A percentile compares a stretch with the other conserved stretches of the same genome.
phyloP scores from a whole-genome alignment of 2,888 invertebrate species.

The Vesta saturnalis region DNA sequence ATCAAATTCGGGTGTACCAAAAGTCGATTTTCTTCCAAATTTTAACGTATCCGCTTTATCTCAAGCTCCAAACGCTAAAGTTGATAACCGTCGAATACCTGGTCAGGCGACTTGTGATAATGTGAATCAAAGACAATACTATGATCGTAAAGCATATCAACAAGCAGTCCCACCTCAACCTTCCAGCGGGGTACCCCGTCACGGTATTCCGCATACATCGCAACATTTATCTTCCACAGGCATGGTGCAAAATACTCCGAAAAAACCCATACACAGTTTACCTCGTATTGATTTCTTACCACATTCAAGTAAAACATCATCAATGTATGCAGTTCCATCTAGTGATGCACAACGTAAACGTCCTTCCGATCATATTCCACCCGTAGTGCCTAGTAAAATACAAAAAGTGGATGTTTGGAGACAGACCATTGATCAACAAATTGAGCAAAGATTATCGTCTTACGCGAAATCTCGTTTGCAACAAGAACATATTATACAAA shows the following conservation, averaged over 20 bases:
- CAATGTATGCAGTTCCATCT: conserved; percentile 40
- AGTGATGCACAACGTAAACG: conserved; percentile 55
- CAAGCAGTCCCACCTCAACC: conserved; percentile 12
- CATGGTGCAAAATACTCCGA: conserved; percentile 24
- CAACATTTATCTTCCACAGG: conserved; percentile 42
- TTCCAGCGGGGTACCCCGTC: conserved; percentile 18
- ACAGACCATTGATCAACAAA: conserved; percentile 66
- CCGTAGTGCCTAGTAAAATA: conserved; percentile 61
- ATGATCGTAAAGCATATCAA: conserved; percentile 29
- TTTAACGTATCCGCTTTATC: conserved; percentile 65
- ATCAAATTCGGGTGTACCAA: conserved; percentile 68
- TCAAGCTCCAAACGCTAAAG: conserved; percentile 30
- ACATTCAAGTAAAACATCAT: conserved; percentile 44
- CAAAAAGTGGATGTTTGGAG: conserved; percentile 66
- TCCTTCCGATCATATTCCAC: conserved; percentile 54
- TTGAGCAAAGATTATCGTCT: conserved; percentile 65
- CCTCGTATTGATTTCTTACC: conserved; percentile 53
- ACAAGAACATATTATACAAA: conserved; percentile 41
- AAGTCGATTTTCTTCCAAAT: conserved; percentile 83
- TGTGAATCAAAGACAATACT: conserved; percentile 24
- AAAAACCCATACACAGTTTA: conserved; percentile 43
- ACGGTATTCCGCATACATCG: conserved; percentile 44
- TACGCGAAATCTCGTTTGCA: conserved; percentile 50
- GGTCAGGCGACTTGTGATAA: conserved; percentile 26
- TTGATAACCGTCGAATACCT: conserved; percentile 29